Evolutionary conservation across 2,888 invertebrate genomes (phyloP), one percentile per base, ranked within the genome.

Genomic region (Cataglyphis livida): DNA sequence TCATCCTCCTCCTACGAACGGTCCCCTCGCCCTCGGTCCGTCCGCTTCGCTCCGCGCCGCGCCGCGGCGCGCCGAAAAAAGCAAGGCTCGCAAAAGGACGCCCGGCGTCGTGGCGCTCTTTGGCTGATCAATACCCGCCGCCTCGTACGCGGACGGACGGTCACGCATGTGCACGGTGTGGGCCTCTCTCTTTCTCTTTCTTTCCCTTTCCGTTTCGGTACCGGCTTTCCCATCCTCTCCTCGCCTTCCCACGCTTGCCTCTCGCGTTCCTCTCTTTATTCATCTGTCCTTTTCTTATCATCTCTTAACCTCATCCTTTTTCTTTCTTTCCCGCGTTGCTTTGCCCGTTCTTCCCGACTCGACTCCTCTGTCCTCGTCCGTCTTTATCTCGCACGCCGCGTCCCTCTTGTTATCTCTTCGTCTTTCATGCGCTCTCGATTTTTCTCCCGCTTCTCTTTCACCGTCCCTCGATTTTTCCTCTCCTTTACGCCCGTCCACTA

Each of bases 71-170:
- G 91, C 93, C 93, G 92, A 93, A 93, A 94, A 94, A 94, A 94
- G 93, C 93, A 93, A 94, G 93, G 93, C 94, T 94, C 94, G 93
- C 93, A 92, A 94, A 94, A 94, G 94, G 93, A 94, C 93, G 93
- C 93, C 93, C 92, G 94, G 93, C 94, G 94, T 94, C 93, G 94
- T 93, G 93, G 94, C 94, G 94, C 94, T 94, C 94, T 94, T 94
- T 93, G 93, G 94, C 94, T 94, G 94, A 94, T 94, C 94, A 94
- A 94, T 94, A 94, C 90, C 91, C 94, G 93, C 94, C 94, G 93
- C 94, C 93, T 93, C 93, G 93, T 94, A 94, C 93, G 93, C 94
- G 92, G 89, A 93, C 93, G 94, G 92, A 94, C 94, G 94, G 94
- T 93, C 94, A 94, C 93, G 94, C 94, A 93, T 94, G 94, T 94